Percentiles rank a stretch among this genome's conserved stretches.
Conservation (phyloP, 2,113 vertebrate species). For the Tragulus kanchil region DNA sequence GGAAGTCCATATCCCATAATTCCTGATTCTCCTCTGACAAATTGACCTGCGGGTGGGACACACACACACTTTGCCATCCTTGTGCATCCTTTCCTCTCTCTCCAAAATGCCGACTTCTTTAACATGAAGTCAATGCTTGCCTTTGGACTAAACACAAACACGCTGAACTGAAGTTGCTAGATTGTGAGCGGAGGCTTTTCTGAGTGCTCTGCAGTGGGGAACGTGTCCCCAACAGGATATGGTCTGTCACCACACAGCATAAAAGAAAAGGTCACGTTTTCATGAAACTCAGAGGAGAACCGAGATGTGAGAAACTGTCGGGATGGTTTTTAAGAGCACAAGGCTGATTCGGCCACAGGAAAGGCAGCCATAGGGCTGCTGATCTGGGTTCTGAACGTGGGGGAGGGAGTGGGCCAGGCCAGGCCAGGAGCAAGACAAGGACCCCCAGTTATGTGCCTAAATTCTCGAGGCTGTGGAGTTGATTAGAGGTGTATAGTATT, state of each 20-base stretch:
- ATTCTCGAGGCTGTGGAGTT: not conserved
- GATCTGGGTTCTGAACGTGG: not conserved
- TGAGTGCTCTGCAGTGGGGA: not conserved
- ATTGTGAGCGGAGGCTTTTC: not conserved
- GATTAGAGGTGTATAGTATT: not conserved
- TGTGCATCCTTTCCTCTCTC: not conserved
- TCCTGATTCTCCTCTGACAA: not conserved
- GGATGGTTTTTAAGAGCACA: not conserved
- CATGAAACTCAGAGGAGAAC: not conserved
- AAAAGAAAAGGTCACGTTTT: conserved; percentile 22
- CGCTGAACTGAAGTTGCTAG: not conserved
- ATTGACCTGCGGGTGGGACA: not conserved
- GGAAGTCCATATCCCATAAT: not conserved
- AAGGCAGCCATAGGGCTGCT: not conserved
- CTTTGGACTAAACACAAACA: not conserved
- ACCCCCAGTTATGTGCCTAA: too few species aligned
- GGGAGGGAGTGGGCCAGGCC: not conserved
- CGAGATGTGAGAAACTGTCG: not conserved
- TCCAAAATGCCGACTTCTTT: not conserved
- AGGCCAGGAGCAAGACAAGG: not conserved
- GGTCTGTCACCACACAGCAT: not conserved
- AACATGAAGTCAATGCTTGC: not conserved
- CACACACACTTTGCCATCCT: not conserved
- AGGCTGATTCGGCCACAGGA: not conserved
- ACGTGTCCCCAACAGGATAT: not conserved